phyloP scores from a whole-genome alignment of 2,797 vertebrate species.

The Atherinosoma microstoma region DNA sequence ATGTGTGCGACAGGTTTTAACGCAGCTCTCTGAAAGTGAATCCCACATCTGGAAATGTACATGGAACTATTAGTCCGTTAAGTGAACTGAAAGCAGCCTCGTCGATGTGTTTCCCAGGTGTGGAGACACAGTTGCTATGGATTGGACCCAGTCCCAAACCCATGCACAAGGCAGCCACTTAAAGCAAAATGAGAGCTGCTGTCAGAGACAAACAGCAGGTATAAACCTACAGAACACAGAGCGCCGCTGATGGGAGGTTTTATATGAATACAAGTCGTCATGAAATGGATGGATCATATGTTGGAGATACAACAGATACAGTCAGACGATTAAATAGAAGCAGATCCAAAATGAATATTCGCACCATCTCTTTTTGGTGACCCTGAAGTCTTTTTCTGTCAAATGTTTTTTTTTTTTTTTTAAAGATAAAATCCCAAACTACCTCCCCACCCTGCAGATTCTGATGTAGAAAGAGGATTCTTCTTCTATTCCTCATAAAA shows the following conservation, averaged over 20 bases:
- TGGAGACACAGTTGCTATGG: conserved; percentile 43
- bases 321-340: conserved; percentile 27
- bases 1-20: conserved; percentile 55
- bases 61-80: conserved; percentile 63
- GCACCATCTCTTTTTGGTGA: neutral
- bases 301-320: neutral
- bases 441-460: conserved; percentile 1
- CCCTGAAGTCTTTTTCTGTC: conserved; percentile 13
- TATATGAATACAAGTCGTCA: conserved; percentile 16
- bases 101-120: conserved; percentile 74
- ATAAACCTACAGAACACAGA: conserved; percentile 21
- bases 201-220: conserved; percentile 47
- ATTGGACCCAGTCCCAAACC: conserved; percentile 14
- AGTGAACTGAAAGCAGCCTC: conserved; percentile 37
- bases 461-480: conserved; percentile 19
- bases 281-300: conserved; percentile 17
- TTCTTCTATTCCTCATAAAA: conserved; percentile 32
- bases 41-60: conserved; percentile 79
- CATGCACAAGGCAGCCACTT: conserved; percentile 18
- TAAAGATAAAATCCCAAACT: conserved; percentile 13
- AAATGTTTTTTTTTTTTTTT: too few species aligned
- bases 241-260: conserved; percentile 30
- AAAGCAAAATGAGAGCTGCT: conserved; percentile 48
- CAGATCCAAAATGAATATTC: conserved; percentile 9
- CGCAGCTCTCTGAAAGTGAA: conserved; percentile 62